Conservation (phyloP, 2,888 invertebrate genomes). For the Polietes domitor region DNA sequence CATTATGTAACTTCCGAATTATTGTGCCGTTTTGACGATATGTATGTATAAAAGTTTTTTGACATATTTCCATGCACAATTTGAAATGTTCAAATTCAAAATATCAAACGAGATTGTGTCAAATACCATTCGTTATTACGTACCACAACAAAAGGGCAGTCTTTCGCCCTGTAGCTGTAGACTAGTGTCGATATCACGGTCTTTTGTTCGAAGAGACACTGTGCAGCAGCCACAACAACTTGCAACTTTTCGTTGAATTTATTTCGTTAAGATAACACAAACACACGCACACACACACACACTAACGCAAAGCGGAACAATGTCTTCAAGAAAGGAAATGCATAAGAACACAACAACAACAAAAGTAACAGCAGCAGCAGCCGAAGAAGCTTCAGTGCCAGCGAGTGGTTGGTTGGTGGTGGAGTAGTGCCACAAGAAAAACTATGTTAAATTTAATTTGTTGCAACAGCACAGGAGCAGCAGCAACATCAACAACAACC, state of each 20-base stretch:
- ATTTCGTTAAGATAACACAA: constrained; percentile 38
- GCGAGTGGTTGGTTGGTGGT: neutral
- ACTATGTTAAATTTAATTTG: constrained; percentile 67
- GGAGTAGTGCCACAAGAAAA: constrained; percentile 43
- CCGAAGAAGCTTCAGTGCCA: neutral
- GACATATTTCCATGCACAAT: too few relatives aligned
- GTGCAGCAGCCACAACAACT: constrained; percentile 64
- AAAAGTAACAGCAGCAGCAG: constrained; percentile 21
- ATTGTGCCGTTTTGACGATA: too few relatives aligned
- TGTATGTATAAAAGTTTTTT: too few relatives aligned
- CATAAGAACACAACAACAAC: constrained; percentile 48
- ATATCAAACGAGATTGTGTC: too few relatives aligned
- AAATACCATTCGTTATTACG: too few relatives aligned
- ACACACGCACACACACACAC: neutral
- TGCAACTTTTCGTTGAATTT: constrained; percentile 44
- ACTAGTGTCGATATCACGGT: too few relatives aligned
- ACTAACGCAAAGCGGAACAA: constrained; percentile 37
- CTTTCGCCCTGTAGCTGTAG: too few relatives aligned
- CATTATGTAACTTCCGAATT: too few relatives aligned
- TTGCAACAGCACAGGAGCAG: constrained; percentile 47
- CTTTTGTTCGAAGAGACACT: neutral
- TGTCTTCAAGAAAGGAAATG: constrained; percentile 41
- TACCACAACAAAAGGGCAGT: too few relatives aligned
- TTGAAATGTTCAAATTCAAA: too few relatives aligned
- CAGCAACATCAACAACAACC: constrained; percentile 16